A percentile compares a stretch with the other conserved stretches of the same genome.
Evolutionary conservation across 2,113 vertebrate species (phyloP).

Genomic region (Sisor rabdophorus): DNA sequence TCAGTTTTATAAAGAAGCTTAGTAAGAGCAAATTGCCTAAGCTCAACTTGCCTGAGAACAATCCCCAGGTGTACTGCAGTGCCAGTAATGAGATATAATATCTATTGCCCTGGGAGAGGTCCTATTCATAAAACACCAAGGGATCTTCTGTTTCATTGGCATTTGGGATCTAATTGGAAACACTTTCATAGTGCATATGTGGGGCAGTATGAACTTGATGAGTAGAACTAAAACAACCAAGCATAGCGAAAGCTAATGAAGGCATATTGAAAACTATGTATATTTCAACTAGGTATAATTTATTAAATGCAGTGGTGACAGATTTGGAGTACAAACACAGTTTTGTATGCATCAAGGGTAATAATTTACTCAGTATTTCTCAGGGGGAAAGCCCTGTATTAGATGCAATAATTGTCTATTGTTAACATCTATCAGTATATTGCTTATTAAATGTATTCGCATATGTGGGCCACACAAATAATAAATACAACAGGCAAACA

Average conservation of each 20-base stretch:
- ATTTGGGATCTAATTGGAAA: conserved; percentile 69
- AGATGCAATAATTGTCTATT: conserved; percentile 40
- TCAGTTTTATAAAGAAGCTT: conserved; percentile 58
- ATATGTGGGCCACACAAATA: neutral
- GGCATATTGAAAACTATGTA: conserved; percentile 37
- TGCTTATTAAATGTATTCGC: conserved; percentile 30
- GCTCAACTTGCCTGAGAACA: conserved; percentile 63
- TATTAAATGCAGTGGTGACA: conserved; percentile 47
- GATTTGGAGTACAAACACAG: conserved; percentile 47
- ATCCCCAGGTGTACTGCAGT: conserved; percentile 64
- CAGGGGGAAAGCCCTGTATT: conserved; percentile 34
- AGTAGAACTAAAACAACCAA: conserved; percentile 49
- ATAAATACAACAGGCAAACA: neutral
- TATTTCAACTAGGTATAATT: conserved; percentile 44
- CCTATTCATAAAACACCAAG: conserved; percentile 62
- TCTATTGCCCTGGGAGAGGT: conserved; percentile 57
- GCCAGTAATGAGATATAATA: conserved; percentile 71
- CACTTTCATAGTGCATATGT: conserved; percentile 55
- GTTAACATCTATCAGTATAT: conserved; percentile 47
- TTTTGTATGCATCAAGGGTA: conserved; percentile 32
- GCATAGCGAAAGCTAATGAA: conserved; percentile 55
- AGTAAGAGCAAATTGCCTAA: conserved; percentile 60
- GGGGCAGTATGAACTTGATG: conserved; percentile 39
- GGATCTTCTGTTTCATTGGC: conserved; percentile 58
- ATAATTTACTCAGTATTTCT: conserved; percentile 36